phyloP scores from a whole-genome alignment of 2,888 invertebrate species.

The Phaedon cochleariae region DNA sequence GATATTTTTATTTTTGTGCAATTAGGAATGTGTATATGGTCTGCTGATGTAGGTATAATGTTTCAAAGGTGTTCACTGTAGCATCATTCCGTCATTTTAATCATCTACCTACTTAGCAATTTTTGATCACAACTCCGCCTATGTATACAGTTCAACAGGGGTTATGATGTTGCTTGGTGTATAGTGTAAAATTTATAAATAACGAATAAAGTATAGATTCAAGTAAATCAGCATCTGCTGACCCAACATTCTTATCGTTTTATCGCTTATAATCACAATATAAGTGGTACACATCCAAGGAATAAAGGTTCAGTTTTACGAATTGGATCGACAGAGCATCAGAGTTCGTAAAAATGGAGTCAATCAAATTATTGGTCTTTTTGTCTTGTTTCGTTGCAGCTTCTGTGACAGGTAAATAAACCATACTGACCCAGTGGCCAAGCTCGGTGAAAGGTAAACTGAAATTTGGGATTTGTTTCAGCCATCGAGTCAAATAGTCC shows the following conservation, averaged over 20 bases:
- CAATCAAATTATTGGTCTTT: not conserved
- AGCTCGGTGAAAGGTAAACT: not conserved
- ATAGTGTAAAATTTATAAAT: too few species aligned
- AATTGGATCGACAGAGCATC: not conserved
- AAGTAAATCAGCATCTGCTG: not conserved
- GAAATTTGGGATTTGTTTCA: constrained; percentile 14
- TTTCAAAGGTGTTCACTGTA: too few species aligned
- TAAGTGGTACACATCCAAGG: not conserved
- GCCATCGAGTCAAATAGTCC: constrained; percentile 19
- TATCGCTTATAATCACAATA: not conserved
- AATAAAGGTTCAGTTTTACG: not conserved
- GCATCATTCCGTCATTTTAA: too few species aligned
- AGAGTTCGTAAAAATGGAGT: not conserved
- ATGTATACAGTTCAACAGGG: too few species aligned
- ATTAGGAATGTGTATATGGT: too few species aligned
- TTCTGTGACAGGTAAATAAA: constrained; percentile 1
- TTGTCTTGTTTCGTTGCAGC: not conserved
- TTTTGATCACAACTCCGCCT: too few species aligned
- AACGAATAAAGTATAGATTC: not conserved
- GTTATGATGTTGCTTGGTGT: too few species aligned
- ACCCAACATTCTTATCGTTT: not conserved
- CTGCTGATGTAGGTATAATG: too few species aligned
- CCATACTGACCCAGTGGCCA: too few species aligned
- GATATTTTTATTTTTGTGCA: too few species aligned
- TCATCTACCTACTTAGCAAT: too few species aligned